A percentile compares a stretch with the other conserved stretches of the same genome.
Conservation (phyloP, 2,888 invertebrate species). For the Archaeoteleia sp. region DNA sequence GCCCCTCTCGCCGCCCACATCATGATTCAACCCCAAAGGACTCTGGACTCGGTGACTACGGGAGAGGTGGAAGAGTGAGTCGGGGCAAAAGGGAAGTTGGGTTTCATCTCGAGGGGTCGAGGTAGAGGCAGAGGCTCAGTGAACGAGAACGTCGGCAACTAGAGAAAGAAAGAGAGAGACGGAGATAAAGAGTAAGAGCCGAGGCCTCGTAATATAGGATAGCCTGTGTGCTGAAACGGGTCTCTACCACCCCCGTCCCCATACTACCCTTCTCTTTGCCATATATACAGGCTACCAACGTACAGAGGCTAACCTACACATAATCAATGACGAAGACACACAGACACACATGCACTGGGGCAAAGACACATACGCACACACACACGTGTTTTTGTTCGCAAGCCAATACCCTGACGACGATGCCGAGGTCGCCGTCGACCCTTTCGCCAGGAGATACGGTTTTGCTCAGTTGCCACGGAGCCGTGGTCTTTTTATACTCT, state of each 20-base stretch:
- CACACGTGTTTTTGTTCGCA: conserved; percentile 64
- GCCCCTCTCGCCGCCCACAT: conserved; percentile 35
- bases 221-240: conserved; percentile 71
- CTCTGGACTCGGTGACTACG: conserved; percentile 59
- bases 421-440: conserved; percentile 31
- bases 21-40: conserved; percentile 67
- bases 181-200: conserved; percentile 57
- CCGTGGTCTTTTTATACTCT: conserved; percentile 62
- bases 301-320: conserved; percentile 43
- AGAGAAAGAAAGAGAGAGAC: conserved; percentile 55
- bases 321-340: conserved; percentile 39
- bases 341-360: conserved; percentile 33
- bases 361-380: conserved; percentile 43
- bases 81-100: conserved; percentile 68
- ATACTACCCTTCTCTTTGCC: conserved; percentile 50
- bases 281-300: conserved; percentile 27
- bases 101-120: conserved; percentile 73
- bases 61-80: conserved; percentile 40
- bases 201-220: conserved; percentile 71
- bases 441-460: conserved; percentile 61
- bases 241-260: conserved; percentile 53
- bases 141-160: conserved; percentile 51
- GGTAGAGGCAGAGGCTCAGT: conserved; percentile 28
- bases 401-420: conserved; percentile 64
- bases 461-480: conserved; percentile 65